Evolutionary conservation across 2,888 invertebrate species (phyloP).

Genomic region (Thecophora atra): DNA sequence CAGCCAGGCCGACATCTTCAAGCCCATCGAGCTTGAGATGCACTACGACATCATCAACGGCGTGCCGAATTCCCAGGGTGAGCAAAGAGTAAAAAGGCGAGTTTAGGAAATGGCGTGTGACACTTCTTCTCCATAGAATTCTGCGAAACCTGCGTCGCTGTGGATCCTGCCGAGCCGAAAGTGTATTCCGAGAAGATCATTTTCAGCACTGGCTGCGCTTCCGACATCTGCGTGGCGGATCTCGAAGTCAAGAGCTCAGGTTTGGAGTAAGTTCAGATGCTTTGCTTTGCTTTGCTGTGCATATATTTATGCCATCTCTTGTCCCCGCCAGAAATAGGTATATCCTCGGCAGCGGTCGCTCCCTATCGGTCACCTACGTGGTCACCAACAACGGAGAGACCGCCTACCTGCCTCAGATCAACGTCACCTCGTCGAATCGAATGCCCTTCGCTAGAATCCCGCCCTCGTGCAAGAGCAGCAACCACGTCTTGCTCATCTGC

Average conservation of each 20-base stretch:
- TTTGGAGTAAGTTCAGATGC: constrained; percentile 49
- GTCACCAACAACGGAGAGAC: constrained; percentile 67
- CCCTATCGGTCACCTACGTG: constrained; percentile 59
- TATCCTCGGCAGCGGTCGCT: constrained; percentile 60
- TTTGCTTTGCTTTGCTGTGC: neutral
- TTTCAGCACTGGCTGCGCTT: constrained; percentile 64
- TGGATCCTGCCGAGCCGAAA: constrained; percentile 63
- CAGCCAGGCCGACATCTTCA: constrained; percentile 64
- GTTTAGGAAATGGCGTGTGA: neutral
- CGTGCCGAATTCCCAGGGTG: constrained; percentile 60
- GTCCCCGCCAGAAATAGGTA: constrained; percentile 53
- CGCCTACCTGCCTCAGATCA: constrained; percentile 67
- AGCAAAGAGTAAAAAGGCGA: constrained; percentile 13
- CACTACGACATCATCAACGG: constrained; percentile 60
- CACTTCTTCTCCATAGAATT: constrained; percentile 51
- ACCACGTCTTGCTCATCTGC: constrained; percentile 55
- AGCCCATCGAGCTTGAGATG: constrained; percentile 64
- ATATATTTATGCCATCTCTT: constrained; percentile 6
- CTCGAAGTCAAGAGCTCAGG: constrained; percentile 56
- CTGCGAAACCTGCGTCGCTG: constrained; percentile 63
- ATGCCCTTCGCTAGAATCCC: constrained; percentile 62
- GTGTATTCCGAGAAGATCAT: constrained; percentile 60
- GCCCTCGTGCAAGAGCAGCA: constrained; percentile 56
- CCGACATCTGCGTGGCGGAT: constrained; percentile 64
- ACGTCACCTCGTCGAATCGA: constrained; percentile 65